These are phyloP conservation scores for Incurvaria masculella DNA, from an alignment of 2,888 invertebrate species.

Conservation along the genomic window DNA sequence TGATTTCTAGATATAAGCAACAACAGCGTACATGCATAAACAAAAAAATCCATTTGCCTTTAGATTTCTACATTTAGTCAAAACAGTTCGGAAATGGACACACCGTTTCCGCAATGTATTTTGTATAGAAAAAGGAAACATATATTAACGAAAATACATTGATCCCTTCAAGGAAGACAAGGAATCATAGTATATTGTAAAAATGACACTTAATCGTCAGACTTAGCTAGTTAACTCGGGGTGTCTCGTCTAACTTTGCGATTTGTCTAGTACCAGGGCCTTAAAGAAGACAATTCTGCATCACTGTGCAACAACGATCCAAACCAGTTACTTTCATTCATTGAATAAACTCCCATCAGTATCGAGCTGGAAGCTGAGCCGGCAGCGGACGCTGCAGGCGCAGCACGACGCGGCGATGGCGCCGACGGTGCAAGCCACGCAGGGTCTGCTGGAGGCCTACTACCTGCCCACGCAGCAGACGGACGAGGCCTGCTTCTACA, in stretches of 20 bases:
- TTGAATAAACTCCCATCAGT: slow-evolving; percentile 23
- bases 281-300: background rate
- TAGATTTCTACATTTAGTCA: no score
- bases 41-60: no score
- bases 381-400: slow-evolving; percentile 21
- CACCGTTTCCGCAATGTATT: no score
- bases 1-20: no score
- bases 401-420: slow-evolving; percentile 23
- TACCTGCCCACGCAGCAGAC: slow-evolving; percentile 32
- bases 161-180: no score
- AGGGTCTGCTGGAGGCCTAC: slow-evolving; percentile 30
- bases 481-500: slow-evolving; percentile 37
- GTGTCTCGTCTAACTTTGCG: no score
- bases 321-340: background rate
- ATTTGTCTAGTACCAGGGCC: no score
- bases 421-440: slow-evolving; percentile 24
- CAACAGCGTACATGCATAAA: no score
- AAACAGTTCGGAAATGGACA: no score
- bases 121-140: no score
- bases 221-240: no score
- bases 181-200: background rate
- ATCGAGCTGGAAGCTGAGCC: slow-evolving; percentile 40
- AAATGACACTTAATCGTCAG: background rate
- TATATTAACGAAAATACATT: no score
- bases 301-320: background rate